Evolutionary conservation across 2,888 invertebrate genomes (phyloP), one percentile per base, ranked within the genome.

Genomic region (Nomada flava): DNA sequence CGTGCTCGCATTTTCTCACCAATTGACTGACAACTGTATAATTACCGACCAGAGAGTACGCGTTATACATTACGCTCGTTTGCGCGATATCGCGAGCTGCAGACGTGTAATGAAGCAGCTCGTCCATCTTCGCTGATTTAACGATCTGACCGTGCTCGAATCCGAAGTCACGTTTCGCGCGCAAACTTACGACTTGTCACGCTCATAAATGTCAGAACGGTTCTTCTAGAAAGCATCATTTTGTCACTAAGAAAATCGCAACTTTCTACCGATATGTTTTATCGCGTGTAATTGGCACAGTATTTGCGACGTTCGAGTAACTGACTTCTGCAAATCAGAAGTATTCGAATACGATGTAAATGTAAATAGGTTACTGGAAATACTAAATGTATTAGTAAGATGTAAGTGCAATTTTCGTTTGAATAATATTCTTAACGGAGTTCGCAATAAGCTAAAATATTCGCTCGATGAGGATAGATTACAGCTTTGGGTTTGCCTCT

Each of bases 21-120:
- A 63, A 82, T 82, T 89, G 80, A 88, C 81, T 85, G 90, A 86
- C 89, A 88, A 85, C 84, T 79, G 78, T 86, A 82, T 90, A 90
- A 90, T 90, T 90, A 90, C 68, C 79, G 65, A 57, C 76, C 74
- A 79, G 76, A 50, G 52, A 76, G 76, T 71, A 29, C 69, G 71
- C 78, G 82, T 82, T 84, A 84, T 78, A 81, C 70, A 83, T 87
- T 85, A 83, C 68, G 57, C 73, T 68, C 63, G 79, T 78, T 62
- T 69, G 70, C 52, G 67, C 72, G 79, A 82, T 87, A 85, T 82
- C 86, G 70, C 47, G 77, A 69, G 57, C 72, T 52, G 77, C 65
- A 68, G 47, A 71, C 77, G 73, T 79, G 74, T 81, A 83, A 83
- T 65, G 78, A 83, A 82, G 29, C 73, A 47, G 69, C 77, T 60